phyloP scores from a whole-genome alignment of 37 sponge, comb jelly and placozoan genomes.

The Corticium candelabrum region DNA sequence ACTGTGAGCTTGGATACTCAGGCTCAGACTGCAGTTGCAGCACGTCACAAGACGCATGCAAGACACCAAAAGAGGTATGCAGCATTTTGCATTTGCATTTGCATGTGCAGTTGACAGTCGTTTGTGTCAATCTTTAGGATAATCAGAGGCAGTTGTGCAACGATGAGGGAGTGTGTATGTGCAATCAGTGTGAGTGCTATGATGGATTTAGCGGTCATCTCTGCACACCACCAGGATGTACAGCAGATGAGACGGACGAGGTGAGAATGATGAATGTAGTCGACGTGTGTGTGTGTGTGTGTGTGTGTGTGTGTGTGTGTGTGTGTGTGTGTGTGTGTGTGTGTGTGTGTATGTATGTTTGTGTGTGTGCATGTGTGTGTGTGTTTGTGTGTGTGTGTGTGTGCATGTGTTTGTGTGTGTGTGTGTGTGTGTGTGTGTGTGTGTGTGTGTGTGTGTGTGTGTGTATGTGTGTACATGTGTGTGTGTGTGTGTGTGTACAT shows the following conservation, averaged over 20 bases:
- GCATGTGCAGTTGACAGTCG: not conserved
- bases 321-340: constrained; percentile 32
- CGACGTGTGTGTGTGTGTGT: constrained; percentile 8
- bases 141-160: not conserved
- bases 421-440: constrained; percentile 22
- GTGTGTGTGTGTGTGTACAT: not conserved
- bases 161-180: not conserved
- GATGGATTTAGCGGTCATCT: not conserved
- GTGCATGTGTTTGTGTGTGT: no score
- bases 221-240: no score
- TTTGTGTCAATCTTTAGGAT: not conserved
- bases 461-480: not conserved
- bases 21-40: not conserved
- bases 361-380: no score
- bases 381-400: no score
- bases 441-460: constrained; percentile 5
- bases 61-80: not conserved
- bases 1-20: not conserved
- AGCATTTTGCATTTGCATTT: not conserved
- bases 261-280: no score
- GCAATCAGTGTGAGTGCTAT: not conserved
- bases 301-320: constrained; percentile 21
- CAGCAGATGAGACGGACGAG: no score
- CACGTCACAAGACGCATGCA: not conserved
- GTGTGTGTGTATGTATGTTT: no score